Base-by-base conservation (phyloP, 2,797 vertebrate genomes). In the Sus cebifrons region DNA sequence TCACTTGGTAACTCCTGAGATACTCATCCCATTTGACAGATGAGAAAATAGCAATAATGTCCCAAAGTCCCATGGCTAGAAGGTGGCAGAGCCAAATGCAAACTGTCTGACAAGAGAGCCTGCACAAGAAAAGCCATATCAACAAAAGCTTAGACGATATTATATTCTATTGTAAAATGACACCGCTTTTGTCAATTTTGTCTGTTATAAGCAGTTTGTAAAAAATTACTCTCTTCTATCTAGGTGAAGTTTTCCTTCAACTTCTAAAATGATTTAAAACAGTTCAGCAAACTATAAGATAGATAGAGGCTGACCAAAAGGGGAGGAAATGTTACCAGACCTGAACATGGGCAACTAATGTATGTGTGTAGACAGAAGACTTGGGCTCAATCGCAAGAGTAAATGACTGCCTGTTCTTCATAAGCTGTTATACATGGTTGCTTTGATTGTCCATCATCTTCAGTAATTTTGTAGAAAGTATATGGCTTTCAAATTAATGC, bases 231-330 rank as follows among this genome's bases (percentile, higher is more conserved):
- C 52, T 32, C 20, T 78, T 58, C 44, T 44, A 29, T 25, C 13
- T 89, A 6, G 3, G 78, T 60, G 58, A 77, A 79, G 64, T 78
- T 60, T 71, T 65, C 54, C 58, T 79, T 85, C 56, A 84, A 20
- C 91, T 78, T 40, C 62, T 89, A 71, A 86, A 94, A 82, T 94
- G 52, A 75, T 86, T 75, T 75, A 54, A 87, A 79, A 54, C 36
- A 32, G 13, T 52, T 92, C 18, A 9, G 44, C 25, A 74, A 77
- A 77, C 83, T 36, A 64, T 25, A 36, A 40, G 79, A 14, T 58
- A 86, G n/a, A 70, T 54, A 36, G 67, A 73, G 49, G 64, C 52
- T 5, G 23, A 73, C 44, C 25, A 32, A n/a, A 56, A 77, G 15
- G n/a, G 84, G 58, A 71, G 23, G 44, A 73, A 75, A 6, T 20